Evolutionary conservation across 2,113 vertebrate species (phyloP), one percentile per base, ranked within the genome.

Genomic region (Ctenomys sociabilis): DNA sequence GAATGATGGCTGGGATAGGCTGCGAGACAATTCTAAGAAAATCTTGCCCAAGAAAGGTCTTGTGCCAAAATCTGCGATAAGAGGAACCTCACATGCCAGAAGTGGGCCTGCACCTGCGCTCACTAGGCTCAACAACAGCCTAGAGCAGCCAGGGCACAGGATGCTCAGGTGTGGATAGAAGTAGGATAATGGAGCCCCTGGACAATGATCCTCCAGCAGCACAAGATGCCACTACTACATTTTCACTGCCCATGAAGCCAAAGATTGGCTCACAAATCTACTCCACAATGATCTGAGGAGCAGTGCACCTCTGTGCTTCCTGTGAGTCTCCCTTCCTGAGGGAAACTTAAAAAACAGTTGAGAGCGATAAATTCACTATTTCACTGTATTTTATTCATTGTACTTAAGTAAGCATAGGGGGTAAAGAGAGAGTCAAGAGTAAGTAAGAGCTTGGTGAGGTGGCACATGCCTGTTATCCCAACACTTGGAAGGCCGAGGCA

Each of bases 331-430:
- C 77, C 77, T 54, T 54, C 49, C 8, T 80, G 77, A 54, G 16
- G 8, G 49, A 54, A 52, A 80, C 13, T 30, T 52, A 21, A 52
- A 52, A 52, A 28, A 30, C 16, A 80, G 17, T 5, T 80, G 45
- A 30, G 14, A 73, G 21, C 52, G 16, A 78, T 28, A 80, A 80
- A 54, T 80, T 0, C 73, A 45, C 70, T 83, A 78, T 77, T 30
- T 90, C 59, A 83, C 0, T 90, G 28, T 64, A 78, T 40, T 64
- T 85, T 83, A 87, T 49, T 66, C 61, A 87, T 3, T 89, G 10
- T 80, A 77, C 52, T 93, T 68, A 90, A 91, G 64, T 68, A 87
- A 91, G 70, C 85, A 24, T 35, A 94, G 24, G 30, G 30, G 21
- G 11, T 3, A 37, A 85, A 12, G 57, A 24, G 32, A 45, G 35